Evolutionary conservation across 2,797 vertebrate genomes (phyloP), one percentile per base, ranked within the genome.

Genomic region (Pangasius mekongensis): DNA sequence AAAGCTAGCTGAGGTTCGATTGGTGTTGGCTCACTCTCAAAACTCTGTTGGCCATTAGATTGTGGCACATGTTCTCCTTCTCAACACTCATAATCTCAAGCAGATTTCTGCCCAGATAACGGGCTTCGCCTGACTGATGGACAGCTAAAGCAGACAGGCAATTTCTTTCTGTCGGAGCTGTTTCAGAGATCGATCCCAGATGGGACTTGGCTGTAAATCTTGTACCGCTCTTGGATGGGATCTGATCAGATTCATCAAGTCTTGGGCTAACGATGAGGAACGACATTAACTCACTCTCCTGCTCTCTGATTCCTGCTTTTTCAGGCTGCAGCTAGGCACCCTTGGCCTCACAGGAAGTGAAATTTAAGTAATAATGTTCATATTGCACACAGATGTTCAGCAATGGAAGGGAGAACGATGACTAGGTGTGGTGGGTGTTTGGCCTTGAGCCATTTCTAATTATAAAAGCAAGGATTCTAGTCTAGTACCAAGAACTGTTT

Each of bases 151-250:
- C 90, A 89, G 91, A 2, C 52, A 89, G 87, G 91, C 64, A 54
- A 69, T 90, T 89, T 67, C 14, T 71, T 88, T 85, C 87, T 54
- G 83, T 27, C 92, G 81, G 90, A 90, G 90, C 93, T 90, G 67
- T 83, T 69, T 71, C 67, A 64, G 52, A 91, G 93, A 96, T 94
- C 88, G 90, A 93, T 95, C 90, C 94, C 96, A 96, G 94, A 95
- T 95, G 95, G 89, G 90, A 20, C 22, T 43, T 56, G 73, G 86
- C 76, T 86, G 85, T 93, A 92, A 92, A 94, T 93, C 88, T 67
- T 16, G 33, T 71, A 7, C 84, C 14, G 3, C 52, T 71, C 83
- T 93, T 85, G 74, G 78, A 73, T 64, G 85, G 86, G 87, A 94
- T 92, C 84, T 89, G 90, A 91, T 22, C 69, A 89, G 93, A 92